phyloP scores from a whole-genome alignment of 2,888 invertebrate species.

The Tortricodes alternella region DNA sequence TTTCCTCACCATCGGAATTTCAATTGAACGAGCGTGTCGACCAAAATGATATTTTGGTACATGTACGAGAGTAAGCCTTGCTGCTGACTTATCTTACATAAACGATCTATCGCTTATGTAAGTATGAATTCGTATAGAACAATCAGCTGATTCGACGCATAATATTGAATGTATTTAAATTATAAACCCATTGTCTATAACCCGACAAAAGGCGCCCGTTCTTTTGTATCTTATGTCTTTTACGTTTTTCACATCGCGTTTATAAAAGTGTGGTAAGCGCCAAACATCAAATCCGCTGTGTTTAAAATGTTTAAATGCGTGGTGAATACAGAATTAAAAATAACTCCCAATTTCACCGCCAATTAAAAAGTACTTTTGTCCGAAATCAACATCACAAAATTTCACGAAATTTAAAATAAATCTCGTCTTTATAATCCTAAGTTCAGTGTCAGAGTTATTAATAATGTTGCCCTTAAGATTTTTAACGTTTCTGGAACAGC shows the following conservation, averaged over 20 bases:
- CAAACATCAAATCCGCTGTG: too few species aligned
- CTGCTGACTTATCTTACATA: constrained; percentile 8
- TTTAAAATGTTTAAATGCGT: too few species aligned
- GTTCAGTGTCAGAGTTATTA: constrained; percentile 60
- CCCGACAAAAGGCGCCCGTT: too few species aligned
- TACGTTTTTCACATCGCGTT: too few species aligned
- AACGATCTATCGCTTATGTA: background rate
- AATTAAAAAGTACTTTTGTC: constrained; percentile 27
- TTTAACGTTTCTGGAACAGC: constrained; percentile 73
- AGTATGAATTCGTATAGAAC: background rate
- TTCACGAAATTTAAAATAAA: constrained; percentile 16
- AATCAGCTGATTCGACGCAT: background rate
- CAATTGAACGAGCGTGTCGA: constrained; percentile 25
- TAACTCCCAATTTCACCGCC: constrained; percentile 8
- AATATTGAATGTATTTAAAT: background rate
- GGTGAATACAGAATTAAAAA: constrained; percentile 8
- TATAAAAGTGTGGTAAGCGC: too few species aligned
- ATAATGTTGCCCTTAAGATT: constrained; percentile 72
- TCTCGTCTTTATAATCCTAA: constrained; percentile 34
- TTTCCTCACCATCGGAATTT: constrained; percentile 24
- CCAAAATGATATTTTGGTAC: constrained; percentile 32
- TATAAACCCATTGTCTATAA: too few species aligned
- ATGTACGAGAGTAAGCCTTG: constrained; percentile 5
- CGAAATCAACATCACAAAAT: constrained; percentile 17
- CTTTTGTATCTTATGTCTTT: too few species aligned